Conservation (phyloP, 2,888 invertebrate species). For the Nasonia oneida region DNA sequence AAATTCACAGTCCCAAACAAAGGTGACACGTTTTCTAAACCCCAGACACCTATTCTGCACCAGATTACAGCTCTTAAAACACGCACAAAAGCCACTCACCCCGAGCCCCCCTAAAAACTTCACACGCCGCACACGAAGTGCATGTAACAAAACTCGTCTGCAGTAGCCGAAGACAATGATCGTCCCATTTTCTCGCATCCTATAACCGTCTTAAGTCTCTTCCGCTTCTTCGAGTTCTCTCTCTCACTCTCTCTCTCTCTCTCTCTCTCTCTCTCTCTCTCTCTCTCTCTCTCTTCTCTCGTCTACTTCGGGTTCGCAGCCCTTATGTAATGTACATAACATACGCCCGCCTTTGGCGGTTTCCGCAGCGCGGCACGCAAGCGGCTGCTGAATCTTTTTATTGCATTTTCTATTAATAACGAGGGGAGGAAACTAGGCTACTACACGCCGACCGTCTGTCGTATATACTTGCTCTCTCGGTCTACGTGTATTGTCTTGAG, state of each 20-base stretch:
- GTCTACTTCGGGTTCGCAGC: slow-evolving; percentile 28
- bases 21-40: too few species aligned
- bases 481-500: neutral
- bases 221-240: slow-evolving; percentile 26
- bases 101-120: neutral
- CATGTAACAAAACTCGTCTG: neutral
- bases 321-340: slow-evolving; percentile 53
- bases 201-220: slow-evolving; percentile 41
- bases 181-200: slow-evolving; percentile 41
- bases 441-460: slow-evolving; percentile 27
- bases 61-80: neutral
- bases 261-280: neutral
- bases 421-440: slow-evolving; percentile 61
- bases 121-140: neutral
- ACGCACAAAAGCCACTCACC: neutral
- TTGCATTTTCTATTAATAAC: slow-evolving; percentile 63
- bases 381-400: slow-evolving; percentile 56
- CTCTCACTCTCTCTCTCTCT: neutral
- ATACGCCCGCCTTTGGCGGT: slow-evolving; percentile 47
- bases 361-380: slow-evolving; percentile 43
- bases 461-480: neutral
- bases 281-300: neutral
- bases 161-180: slow-evolving; percentile 23
- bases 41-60: neutral
- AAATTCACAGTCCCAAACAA: neutral